Evolutionary conservation across 2,113 vertebrate species (phyloP).

Genomic region (Gopherus flavomarginatus): DNA sequence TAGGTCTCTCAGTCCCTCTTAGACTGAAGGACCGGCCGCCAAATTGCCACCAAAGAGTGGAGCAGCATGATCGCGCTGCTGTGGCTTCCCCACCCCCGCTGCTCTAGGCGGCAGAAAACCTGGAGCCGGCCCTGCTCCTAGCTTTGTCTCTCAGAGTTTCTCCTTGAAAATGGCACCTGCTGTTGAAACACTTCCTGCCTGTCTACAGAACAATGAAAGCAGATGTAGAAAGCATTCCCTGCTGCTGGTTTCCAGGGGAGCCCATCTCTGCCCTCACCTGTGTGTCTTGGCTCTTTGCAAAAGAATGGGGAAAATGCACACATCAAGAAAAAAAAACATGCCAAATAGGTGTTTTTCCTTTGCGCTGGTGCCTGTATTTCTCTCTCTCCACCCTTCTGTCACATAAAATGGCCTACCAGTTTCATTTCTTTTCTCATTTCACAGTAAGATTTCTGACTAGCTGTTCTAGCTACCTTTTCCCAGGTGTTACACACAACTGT

Average conservation of each 20-base stretch:
- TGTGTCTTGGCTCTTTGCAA: background rate
- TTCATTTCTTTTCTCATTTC: background rate
- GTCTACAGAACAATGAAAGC: background rate
- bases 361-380: background rate
- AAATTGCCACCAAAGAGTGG: no score
- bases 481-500: background rate
- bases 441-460: background rate
- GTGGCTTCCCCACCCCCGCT: no score
- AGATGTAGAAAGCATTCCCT: background rate
- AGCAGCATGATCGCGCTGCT: no score
- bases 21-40: no score
- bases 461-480: background rate
- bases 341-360: background rate
- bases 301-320: background rate
- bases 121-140: no score
- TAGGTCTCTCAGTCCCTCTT: no score
- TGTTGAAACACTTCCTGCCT: background rate
- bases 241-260: background rate
- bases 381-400: background rate
- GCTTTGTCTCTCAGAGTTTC: background rate
- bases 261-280: rapidly evolving
- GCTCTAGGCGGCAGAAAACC: no score
- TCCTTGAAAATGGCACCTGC: background rate
- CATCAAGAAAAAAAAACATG: background rate
- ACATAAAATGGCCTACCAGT: background rate